A percentile compares a stretch with the other conserved stretches of the same genome.
Conservation (phyloP, 1,140 invertebrate species). For the Marisa cornuarietis region DNA sequence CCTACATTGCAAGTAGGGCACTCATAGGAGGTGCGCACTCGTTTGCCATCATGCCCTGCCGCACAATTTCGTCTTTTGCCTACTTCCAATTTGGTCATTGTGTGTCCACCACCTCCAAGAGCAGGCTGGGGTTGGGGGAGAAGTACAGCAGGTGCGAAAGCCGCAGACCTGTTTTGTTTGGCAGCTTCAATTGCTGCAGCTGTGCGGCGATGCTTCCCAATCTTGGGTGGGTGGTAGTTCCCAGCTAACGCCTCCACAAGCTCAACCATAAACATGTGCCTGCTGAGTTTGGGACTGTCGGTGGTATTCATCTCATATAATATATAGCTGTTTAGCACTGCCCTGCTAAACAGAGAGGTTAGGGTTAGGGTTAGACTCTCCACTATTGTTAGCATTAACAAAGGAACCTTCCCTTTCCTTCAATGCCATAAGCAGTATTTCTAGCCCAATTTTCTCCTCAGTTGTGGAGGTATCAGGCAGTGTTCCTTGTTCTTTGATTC, state of each 20-base stretch:
- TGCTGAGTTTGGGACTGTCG: not conserved
- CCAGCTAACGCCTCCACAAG: not conserved
- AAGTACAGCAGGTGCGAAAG: not conserved
- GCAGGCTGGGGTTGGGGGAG: not conserved
- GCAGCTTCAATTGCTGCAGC: not conserved
- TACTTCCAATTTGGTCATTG: not conserved
- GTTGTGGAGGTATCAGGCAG: no score
- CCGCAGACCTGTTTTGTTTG: not conserved
- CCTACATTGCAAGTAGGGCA: not conserved
- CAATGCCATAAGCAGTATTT: no score
- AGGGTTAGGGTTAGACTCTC: no score
- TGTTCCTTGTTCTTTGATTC: no score
- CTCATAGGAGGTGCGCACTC: not conserved
- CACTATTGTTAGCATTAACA: no score
- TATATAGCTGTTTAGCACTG: not conserved
- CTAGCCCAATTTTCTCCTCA: no score
- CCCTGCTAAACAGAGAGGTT: slow-evolving; percentile 2
- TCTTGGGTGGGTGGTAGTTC: not conserved
- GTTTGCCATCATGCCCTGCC: not conserved
- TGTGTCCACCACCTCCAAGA: not conserved
- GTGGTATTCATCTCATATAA: not conserved
- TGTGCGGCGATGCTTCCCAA: no score
- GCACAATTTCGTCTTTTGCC: not conserved
- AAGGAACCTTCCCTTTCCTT: no score
- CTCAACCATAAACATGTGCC: not conserved